Conservation (phyloP, 2,888 invertebrate genomes). For the Eupithecia centaureata region DNA sequence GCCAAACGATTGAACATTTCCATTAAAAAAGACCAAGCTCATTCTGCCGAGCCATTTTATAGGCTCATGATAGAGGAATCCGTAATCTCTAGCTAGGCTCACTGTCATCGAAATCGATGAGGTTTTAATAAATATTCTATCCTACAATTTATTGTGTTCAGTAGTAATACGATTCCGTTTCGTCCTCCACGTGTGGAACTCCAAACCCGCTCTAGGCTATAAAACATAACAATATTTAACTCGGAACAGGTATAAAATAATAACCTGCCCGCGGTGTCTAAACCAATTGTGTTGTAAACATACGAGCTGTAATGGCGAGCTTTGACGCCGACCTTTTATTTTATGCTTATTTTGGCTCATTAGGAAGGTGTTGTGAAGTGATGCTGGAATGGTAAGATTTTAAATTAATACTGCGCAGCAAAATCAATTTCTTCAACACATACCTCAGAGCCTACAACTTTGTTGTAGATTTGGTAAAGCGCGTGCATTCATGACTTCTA, state of each 20-base stretch:
- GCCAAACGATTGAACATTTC: no score
- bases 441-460: not conserved
- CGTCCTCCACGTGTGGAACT: not conserved
- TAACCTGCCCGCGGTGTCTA: conserved; percentile 18
- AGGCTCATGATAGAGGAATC: no score
- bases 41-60: no score
- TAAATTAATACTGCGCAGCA: not conserved
- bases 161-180: not conserved
- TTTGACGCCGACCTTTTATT: conserved; percentile 15
- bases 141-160: no score
- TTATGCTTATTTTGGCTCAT: not conserved
- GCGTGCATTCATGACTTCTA: no score
- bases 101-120: no score
- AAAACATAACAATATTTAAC: conserved; percentile 28
- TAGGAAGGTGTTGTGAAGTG: not conserved
- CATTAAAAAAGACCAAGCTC: no score
- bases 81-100: no score
- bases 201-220: conserved; percentile 15
- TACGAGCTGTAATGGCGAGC: conserved; percentile 16
- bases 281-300: conserved; percentile 31
- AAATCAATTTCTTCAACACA: not conserved
- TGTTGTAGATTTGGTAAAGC: not conserved
- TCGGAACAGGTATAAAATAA: conserved; percentile 29
- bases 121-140: no score
- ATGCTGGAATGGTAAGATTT: not conserved